phyloP scores from a whole-genome alignment of 2,888 invertebrate species.

The Adelognathus sp. region DNA sequence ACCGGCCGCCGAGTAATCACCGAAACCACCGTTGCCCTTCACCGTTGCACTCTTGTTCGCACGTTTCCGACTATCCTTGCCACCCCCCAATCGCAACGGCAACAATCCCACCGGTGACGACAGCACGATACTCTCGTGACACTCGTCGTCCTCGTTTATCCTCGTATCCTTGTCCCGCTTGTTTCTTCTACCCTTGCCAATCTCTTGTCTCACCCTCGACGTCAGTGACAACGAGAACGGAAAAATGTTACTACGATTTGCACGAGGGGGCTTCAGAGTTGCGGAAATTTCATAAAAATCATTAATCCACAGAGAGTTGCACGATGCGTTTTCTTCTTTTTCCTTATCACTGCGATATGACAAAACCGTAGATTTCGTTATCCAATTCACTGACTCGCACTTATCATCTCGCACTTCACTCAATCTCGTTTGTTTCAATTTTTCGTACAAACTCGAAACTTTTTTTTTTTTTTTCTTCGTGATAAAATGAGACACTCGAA shows the following conservation, averaged over 20 bases:
- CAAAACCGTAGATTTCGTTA: neutral
- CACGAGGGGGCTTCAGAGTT: constrained; percentile 59
- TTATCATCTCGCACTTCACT: constrained; percentile 7
- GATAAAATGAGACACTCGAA: too few species aligned
- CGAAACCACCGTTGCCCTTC: constrained; percentile 80
- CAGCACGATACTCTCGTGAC: constrained; percentile 61
- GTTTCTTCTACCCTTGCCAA: constrained; percentile 11
- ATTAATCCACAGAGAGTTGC: neutral
- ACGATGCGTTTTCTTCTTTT: neutral
- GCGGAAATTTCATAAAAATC: constrained; percentile 42
- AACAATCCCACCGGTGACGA: constrained; percentile 60
- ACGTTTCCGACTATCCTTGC: constrained; percentile 50
- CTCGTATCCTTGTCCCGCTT: constrained; percentile 38
- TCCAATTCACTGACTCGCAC: neutral
- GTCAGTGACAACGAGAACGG: constrained; percentile 57
- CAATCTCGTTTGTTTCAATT: neutral
- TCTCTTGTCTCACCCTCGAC: constrained; percentile 31
- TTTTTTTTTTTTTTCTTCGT: constrained; percentile 8
- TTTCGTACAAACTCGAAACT: too few species aligned
- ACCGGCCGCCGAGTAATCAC: constrained; percentile 80
- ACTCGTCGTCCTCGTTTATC: constrained; percentile 42
- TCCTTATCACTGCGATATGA: neutral
- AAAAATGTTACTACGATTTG: constrained; percentile 61
- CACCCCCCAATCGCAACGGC: constrained; percentile 48
- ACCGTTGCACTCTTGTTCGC: constrained; percentile 68